Evolutionary conservation across 1,140 invertebrate genomes (phyloP).

Genomic region (Ceratina australensis): DNA sequence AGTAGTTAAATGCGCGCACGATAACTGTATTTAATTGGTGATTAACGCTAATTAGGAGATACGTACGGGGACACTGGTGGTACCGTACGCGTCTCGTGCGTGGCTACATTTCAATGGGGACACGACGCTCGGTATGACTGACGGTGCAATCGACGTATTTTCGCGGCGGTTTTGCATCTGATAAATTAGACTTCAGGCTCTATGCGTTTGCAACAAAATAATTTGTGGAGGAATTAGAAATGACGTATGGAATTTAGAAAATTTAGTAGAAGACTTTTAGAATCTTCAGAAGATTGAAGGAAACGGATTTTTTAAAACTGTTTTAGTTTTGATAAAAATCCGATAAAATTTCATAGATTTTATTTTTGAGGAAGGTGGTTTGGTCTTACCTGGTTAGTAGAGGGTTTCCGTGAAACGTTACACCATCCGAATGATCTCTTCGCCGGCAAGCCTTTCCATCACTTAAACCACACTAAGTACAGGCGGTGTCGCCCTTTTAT

Average conservation of each 20-base stretch:
- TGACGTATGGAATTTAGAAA: too few species aligned
- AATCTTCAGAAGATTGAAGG: too few species aligned
- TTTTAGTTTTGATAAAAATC: too few species aligned
- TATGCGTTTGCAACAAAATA: too few species aligned
- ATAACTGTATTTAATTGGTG: slow-evolving; percentile 34
- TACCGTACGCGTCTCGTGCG: background rate
- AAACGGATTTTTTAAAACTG: too few species aligned
- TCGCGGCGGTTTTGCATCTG: too few species aligned
- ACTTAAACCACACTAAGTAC: background rate
- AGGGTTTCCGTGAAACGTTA: slow-evolving; percentile 45
- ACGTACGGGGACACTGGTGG: background rate
- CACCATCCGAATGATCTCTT: slow-evolving; percentile 44
- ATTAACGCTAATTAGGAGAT: slow-evolving; percentile 35
- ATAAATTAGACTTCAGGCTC: too few species aligned
- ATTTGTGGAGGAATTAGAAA: too few species aligned
- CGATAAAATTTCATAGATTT: too few species aligned
- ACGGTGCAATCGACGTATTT: too few species aligned
- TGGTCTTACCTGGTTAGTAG: slow-evolving; percentile 56
- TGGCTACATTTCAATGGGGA: slow-evolving; percentile 6
- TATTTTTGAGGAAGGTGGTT: too few species aligned
- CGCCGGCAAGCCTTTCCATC: background rate
- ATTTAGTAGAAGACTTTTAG: too few species aligned
- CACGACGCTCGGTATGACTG: background rate
- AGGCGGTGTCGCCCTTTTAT: background rate
- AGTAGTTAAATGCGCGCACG: background rate